A percentile compares a stretch with the other conserved stretches of the same genome.
Evolutionary conservation across 2,113 vertebrate genomes (phyloP).

Genomic region (Scartelaos histophorus): DNA sequence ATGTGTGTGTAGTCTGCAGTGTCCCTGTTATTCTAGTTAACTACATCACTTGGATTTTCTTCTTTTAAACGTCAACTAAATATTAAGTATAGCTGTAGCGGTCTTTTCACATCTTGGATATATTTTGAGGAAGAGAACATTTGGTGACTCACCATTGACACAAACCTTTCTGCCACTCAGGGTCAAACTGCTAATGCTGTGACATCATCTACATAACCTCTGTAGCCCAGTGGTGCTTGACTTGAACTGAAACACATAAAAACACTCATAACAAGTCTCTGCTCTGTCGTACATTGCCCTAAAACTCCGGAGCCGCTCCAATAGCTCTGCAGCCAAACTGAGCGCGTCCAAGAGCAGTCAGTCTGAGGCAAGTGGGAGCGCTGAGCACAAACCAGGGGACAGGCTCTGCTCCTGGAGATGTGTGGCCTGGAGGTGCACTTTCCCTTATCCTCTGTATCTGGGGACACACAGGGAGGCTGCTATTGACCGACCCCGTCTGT

Average conservation of each 20-base stretch:
- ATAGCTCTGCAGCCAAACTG: neutral
- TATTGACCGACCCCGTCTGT: constrained; percentile 53
- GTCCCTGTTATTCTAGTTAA: no score
- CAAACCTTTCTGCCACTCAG: no score
- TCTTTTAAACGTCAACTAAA: no score
- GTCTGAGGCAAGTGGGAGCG: neutral
- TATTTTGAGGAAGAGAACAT: no score
- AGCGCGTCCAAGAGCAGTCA: neutral
- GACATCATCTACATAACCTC: no score
- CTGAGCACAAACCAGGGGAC: constrained; percentile 10
- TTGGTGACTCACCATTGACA: no score
- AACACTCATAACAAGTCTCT: neutral
- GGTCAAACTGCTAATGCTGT: no score
- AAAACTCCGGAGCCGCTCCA: neutral
- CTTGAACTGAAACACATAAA: neutral
- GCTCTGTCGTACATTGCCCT: neutral
- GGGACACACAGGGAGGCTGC: constrained; percentile 25
- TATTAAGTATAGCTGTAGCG: no score
- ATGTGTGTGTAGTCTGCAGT: no score
- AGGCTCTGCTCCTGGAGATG: neutral
- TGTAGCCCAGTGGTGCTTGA: no score
- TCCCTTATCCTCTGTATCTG: constrained; percentile 20
- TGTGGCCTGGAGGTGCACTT: constrained; percentile 10
- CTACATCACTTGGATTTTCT: no score
- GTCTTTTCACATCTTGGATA: no score